Percentiles rank a stretch among this genome's conserved stretches.
Conservation (phyloP, 2,113 vertebrate species). For the Alligator mississippiensis region DNA sequence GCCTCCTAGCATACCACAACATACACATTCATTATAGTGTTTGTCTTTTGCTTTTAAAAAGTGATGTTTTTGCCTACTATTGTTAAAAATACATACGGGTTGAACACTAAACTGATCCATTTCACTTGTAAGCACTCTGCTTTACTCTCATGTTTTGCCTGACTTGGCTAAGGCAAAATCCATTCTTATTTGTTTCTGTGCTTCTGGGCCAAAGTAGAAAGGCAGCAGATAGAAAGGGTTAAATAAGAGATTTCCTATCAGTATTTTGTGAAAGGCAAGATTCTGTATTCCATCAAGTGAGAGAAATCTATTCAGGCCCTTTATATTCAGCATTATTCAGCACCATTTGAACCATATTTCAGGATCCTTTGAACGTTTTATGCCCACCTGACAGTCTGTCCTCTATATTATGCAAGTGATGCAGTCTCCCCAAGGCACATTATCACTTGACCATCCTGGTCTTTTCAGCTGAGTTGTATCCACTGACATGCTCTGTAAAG, state of each 20-base stretch:
- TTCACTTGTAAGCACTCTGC: neutral
- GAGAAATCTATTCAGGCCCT: neutral
- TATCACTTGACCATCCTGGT: constrained; percentile 51
- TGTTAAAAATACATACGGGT: neutral
- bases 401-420: constrained; percentile 38
- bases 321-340: constrained; percentile 56
- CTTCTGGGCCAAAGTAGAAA: constrained; percentile 38
- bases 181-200: constrained; percentile 15
- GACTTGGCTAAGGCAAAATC: neutral
- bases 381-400: constrained; percentile 70
- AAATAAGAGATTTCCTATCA: constrained; percentile 43
- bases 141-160: constrained; percentile 2
- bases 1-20: neutral
- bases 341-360: neutral
- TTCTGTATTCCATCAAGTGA: neutral
- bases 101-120: neutral
- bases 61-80: accelerated
- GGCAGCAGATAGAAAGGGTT: constrained; percentile 46
- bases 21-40: neutral
- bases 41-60: neutral
- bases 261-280: constrained; percentile 10
- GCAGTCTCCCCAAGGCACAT: constrained; percentile 49
- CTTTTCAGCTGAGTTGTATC: constrained; percentile 42
- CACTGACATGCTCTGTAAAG: constrained; percentile 36
- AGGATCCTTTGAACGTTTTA: neutral